Evolutionary conservation across 2,888 invertebrate genomes (phyloP).

Genomic region (Leptopilina drosophilae): DNA sequence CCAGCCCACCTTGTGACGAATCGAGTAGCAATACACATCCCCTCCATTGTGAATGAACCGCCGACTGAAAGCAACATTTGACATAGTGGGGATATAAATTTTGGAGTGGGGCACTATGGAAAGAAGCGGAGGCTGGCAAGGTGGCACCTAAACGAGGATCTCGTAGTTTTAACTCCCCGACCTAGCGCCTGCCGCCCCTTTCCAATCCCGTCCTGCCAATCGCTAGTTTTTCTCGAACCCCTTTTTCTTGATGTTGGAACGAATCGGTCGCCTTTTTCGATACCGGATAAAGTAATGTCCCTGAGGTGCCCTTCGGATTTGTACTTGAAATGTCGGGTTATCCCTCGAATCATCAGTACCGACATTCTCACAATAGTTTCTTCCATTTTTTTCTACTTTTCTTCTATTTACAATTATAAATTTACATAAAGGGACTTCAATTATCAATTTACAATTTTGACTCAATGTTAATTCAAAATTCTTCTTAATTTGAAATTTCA

Average conservation of each 20-base stretch:
- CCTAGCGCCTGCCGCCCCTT: constrained; percentile 68
- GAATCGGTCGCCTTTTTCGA: constrained; percentile 61
- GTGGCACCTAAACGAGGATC: constrained; percentile 74
- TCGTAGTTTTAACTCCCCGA: constrained; percentile 75
- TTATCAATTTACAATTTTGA: too few species aligned
- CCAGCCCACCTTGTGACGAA: constrained; percentile 67
- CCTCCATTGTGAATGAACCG: constrained; percentile 70
- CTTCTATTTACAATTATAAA: not conserved
- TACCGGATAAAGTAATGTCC: constrained; percentile 59
- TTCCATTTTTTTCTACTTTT: constrained; percentile 37
- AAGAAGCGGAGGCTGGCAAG: constrained; percentile 76
- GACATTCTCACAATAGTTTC: constrained; percentile 52
- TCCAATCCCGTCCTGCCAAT: constrained; percentile 74
- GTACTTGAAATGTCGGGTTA: constrained; percentile 50
- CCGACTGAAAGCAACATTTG: constrained; percentile 63
- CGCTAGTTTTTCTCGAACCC: constrained; percentile 70
- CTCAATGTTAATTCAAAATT: too few species aligned
- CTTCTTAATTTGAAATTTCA: too few species aligned
- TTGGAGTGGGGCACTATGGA: constrained; percentile 58
- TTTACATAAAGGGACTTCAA: too few species aligned
- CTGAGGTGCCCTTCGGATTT: constrained; percentile 48
- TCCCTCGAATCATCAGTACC: constrained; percentile 51
- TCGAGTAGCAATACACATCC: constrained; percentile 68
- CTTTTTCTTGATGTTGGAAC: constrained; percentile 56
- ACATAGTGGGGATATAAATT: constrained; percentile 57